Percentiles rank a stretch among this genome's conserved stretches.
Conservation (phyloP, 2,797 vertebrate genomes). For the Enteromius treurensis region DNA sequence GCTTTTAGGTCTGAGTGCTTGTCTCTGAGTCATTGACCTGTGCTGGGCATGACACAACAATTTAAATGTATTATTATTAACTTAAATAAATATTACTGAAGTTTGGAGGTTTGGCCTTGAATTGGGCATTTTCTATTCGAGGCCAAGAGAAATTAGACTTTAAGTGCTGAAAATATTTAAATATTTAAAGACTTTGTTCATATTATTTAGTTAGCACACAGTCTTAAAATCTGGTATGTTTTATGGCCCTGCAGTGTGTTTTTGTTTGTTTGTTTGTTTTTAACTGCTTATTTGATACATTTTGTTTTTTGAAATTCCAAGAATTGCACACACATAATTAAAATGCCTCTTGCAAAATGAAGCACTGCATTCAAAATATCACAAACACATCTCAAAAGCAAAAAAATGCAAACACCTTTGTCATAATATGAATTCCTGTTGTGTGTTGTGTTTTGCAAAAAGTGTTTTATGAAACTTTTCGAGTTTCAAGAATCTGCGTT, state of each 20-base stretch:
- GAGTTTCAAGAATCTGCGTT: not conserved
- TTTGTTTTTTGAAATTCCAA: not conserved
- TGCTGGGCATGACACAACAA: constrained; percentile 62
- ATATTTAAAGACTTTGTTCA: not conserved
- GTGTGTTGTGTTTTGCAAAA: not conserved
- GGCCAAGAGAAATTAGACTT: not conserved
- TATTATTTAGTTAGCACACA: too few species aligned
- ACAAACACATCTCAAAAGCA: not conserved
- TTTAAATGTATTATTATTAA: not conserved
- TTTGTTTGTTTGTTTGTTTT: too few species aligned
- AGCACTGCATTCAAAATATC: not conserved
- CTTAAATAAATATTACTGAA: not conserved
- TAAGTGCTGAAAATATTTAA: not conserved
- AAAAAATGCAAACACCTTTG: not conserved
- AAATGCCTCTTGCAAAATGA: too few species aligned
- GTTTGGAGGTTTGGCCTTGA: not conserved
- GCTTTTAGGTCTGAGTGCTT: constrained; percentile 52
- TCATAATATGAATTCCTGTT: not conserved
- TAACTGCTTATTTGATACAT: not conserved
- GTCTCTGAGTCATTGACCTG: constrained; percentile 96
- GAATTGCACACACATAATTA: not conserved
- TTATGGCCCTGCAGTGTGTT: too few species aligned
- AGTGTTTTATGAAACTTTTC: not conserved
- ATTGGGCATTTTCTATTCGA: not conserved
- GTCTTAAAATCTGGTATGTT: too few species aligned